Conservation (phyloP, 2,113 vertebrate genomes). For the Pseudopipra pipra region DNA sequence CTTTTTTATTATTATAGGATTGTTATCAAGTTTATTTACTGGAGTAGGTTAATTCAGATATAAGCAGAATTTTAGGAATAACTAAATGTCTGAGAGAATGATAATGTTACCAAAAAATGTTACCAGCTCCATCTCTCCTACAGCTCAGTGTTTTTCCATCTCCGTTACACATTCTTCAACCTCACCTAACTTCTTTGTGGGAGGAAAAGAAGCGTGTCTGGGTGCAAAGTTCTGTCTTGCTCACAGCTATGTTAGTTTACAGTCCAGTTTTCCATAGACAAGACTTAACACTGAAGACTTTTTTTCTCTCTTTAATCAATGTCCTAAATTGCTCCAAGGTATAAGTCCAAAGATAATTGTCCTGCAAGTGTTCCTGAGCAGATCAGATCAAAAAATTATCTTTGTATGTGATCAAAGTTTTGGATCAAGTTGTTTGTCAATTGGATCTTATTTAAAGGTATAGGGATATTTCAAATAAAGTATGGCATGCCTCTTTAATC, state of each 20-base stretch:
- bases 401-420: not conserved
- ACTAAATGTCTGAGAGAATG: not conserved
- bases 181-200: not conserved
- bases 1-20: not conserved
- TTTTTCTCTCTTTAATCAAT: not conserved
- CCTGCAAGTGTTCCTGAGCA: not conserved
- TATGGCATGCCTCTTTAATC: not conserved
- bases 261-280: not conserved
- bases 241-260: not conserved
- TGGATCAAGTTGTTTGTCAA: not conserved
- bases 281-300: not conserved
- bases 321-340: not conserved
- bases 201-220: fast-evolving
- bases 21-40: not conserved
- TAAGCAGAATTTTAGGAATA: not conserved
- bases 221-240: not conserved
- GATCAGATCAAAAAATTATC: not conserved
- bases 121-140: not conserved
- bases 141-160: not conserved
- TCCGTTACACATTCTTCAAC: not conserved
- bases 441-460: not conserved
- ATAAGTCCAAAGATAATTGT: not conserved
- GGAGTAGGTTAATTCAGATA: not conserved
- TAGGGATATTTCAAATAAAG: not conserved
- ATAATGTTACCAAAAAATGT: not conserved